These are phyloP conservation scores for Macheiramphus alcinus DNA, from an alignment of 2,113 vertebrate species.

Conservation along the genomic window DNA sequence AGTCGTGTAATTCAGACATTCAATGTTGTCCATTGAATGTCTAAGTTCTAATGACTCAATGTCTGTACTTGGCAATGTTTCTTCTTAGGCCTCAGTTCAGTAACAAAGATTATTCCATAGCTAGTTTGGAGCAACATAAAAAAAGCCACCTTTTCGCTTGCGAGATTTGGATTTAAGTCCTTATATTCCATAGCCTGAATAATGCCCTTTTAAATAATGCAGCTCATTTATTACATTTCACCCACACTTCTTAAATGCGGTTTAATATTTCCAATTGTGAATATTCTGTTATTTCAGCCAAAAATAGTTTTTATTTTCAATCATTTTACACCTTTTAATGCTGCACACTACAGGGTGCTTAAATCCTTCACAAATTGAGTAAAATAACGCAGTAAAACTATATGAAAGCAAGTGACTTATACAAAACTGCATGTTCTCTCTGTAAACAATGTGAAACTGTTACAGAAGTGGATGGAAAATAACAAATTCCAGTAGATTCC, in stretches of 20 bases:
- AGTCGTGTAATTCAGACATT: not conserved
- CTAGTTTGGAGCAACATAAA: not conserved
- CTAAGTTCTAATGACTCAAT: not conserved
- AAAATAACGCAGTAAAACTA: not conserved
- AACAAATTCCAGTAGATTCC: not conserved
- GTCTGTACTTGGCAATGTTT: not conserved
- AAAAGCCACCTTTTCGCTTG: not conserved
- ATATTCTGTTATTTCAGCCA: constrained; percentile 8
- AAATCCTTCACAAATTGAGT: not conserved
- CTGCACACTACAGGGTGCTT: not conserved
- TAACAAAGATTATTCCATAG: not conserved
- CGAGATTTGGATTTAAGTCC: not conserved
- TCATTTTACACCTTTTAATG: not conserved
- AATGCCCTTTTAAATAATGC: not conserved
- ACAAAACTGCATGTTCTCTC: not conserved
- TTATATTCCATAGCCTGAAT: not conserved
- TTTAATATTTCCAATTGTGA: constrained; percentile 25
- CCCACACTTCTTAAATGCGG: constrained; percentile 15
- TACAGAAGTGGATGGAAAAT: constrained; percentile 2
- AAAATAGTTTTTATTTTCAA: constrained; percentile 27
- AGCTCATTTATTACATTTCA: constrained; percentile 13
- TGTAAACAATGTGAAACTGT: not conserved
- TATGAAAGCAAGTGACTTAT: not conserved
- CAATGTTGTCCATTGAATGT: fast-evolving
- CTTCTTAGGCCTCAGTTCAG: not conserved